Conservation (phyloP, 1,140 invertebrate genomes). For the Caenorhabditis elegans region WBcel235 BX284602.5:6161001-6161500, state of each 20-base stretch:
- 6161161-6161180: not conserved
- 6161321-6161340: not conserved
- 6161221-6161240: not conserved
- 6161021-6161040: not conserved
- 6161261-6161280: slow-evolving; percentile 6
- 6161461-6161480: slow-evolving; percentile 4
- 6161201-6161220: not conserved
- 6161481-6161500: not conserved
- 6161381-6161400: slow-evolving; percentile 30
- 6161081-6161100: slow-evolving; percentile 9
- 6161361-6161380: not conserved
- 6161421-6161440: slow-evolving; percentile 28
- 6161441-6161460: slow-evolving; percentile 30
- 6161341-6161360: not conserved
- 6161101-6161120: slow-evolving; percentile 8
- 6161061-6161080: not conserved
- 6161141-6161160: not conserved
- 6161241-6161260: not conserved
- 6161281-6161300: not conserved
- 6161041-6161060: slow-evolving; percentile 8
- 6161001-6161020: not conserved
- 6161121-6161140: not conserved
- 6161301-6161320: not conserved
- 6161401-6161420: not conserved
- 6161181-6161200: not conserved